phyloP scores from a whole-genome alignment of 2,888 invertebrate genomes.

The Acheta domesticus region DNA sequence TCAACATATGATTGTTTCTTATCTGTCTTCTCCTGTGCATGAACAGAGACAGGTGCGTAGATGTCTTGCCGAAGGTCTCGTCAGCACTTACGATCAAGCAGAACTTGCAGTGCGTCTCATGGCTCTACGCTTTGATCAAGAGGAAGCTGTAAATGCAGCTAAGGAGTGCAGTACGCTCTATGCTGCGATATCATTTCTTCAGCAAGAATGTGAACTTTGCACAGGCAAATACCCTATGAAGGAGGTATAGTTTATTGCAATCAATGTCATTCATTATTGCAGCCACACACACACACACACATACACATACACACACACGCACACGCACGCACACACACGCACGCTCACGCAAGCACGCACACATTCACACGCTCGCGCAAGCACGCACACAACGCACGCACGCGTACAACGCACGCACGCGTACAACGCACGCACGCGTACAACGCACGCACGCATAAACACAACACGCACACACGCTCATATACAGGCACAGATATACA shows the following conservation, averaged over 20 bases:
- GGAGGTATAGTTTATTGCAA: constrained; percentile 56
- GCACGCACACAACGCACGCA: too few species aligned
- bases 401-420: too few species aligned
- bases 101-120: constrained; percentile 81
- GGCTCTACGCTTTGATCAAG: constrained; percentile 70
- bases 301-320: too few species aligned
- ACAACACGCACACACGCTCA: too few species aligned
- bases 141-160: constrained; percentile 79
- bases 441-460: too few species aligned
- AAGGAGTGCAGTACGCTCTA: constrained; percentile 76
- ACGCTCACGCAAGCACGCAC: too few species aligned
- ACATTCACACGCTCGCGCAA: too few species aligned
- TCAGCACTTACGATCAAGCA: constrained; percentile 76
- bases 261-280: not conserved
- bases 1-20: too few species aligned
- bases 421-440: too few species aligned
- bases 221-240: constrained; percentile 80
- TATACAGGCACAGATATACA: too few species aligned
- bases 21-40: not conserved
- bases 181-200: constrained; percentile 76
- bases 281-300: too few species aligned
- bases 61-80: constrained; percentile 77
- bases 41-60: constrained; percentile 64
- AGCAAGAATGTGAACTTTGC: constrained; percentile 91
- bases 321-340: too few species aligned